phyloP scores from a whole-genome alignment of 2,888 invertebrate genomes.

The Sepioteuthis lessoniana region DNA sequence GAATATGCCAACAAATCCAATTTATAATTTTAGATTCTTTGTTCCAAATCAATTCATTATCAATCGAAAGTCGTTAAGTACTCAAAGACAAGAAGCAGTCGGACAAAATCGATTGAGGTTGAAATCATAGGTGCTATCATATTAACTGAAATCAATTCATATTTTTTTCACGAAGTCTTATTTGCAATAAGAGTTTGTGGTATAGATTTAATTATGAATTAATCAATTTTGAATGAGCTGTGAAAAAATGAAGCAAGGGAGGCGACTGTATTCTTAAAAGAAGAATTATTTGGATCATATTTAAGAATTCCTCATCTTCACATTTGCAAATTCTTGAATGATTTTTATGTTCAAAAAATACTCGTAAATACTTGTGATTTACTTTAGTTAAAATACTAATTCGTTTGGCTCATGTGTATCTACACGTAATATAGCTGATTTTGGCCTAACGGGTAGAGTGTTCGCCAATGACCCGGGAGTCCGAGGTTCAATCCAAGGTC shows the following conservation, averaged over 20 bases:
- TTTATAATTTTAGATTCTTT: neutral
- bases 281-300: neutral
- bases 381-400: too few species aligned
- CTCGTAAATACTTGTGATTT: too few species aligned
- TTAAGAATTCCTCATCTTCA: too few species aligned
- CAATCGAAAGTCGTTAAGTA: constrained; percentile 17
- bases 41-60: neutral
- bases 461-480: too few species aligned
- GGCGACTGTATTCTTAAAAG: too few species aligned
- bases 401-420: too few species aligned
- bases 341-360: too few species aligned
- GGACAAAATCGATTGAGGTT: neutral
- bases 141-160: neutral
- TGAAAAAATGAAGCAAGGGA: too few species aligned
- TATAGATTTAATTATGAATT: neutral
- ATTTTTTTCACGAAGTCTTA: neutral
- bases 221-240: neutral
- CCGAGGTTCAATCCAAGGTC: too few species aligned
- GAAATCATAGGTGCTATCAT: neutral
- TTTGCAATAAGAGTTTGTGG: neutral
- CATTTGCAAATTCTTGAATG: too few species aligned
- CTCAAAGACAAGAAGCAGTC: neutral
- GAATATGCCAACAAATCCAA: neutral
- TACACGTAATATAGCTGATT: too few species aligned
- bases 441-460: too few species aligned